These are phyloP conservation scores for Spodoptera littoralis DNA, from an alignment of 2,888 invertebrate species.

Conservation along the genomic window DNA sequence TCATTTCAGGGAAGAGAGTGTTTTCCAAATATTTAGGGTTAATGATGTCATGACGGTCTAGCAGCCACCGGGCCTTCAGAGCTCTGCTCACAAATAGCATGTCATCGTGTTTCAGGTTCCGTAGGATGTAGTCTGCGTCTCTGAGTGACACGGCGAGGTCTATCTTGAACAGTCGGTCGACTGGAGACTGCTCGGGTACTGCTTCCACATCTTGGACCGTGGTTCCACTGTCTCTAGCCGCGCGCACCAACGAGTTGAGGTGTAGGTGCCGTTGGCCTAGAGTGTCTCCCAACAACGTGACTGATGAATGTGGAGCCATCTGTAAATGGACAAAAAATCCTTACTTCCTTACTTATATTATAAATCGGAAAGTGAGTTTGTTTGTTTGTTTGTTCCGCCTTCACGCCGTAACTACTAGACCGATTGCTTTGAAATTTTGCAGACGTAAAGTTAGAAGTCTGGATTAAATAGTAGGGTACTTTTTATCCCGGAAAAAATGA, in stretches of 20 bases:
- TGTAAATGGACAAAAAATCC: constrained; percentile 13
- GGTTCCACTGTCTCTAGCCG: constrained; percentile 33
- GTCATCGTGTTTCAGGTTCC: constrained; percentile 71
- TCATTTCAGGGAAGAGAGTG: constrained; percentile 73
- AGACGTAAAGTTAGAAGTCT: no score
- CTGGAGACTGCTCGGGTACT: constrained; percentile 60
- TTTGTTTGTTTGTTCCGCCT: no score
- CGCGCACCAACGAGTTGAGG: constrained; percentile 65
- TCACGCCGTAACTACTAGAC: no score
- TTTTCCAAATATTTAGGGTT: constrained; percentile 72
- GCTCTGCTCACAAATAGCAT: constrained; percentile 78
- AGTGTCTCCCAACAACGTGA: constrained; percentile 65
- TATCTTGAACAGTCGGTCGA: constrained; percentile 76
- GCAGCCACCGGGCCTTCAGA: constrained; percentile 72
- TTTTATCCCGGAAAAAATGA: no score
- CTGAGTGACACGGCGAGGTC: constrained; percentile 71
- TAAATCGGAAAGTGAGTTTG: no score
- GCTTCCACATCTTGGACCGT: constrained; percentile 44
- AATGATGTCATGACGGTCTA: constrained; percentile 67
- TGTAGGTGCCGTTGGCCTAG: constrained; percentile 69
- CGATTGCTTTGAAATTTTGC: no score
- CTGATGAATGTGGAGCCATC: constrained; percentile 63
- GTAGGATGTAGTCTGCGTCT: constrained; percentile 69
- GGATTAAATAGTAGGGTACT: no score
- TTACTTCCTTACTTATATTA: no score